Evolutionary conservation across 2,888 invertebrate genomes (phyloP).

Genomic region (Philereme transversata): DNA sequence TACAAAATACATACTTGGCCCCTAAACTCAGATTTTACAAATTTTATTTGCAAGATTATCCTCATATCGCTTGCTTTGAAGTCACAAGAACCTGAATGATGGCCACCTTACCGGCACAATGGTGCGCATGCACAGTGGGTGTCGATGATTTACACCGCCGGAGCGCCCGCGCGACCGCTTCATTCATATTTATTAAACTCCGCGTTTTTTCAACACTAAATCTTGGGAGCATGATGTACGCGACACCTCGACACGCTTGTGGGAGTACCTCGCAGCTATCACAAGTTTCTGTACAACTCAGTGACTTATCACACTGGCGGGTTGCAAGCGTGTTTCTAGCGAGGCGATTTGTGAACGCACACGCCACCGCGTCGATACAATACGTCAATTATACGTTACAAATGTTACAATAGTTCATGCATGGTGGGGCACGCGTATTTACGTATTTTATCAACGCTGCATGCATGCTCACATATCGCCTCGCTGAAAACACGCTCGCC

Average conservation of each 20-base stretch:
- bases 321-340: too few relatives aligned
- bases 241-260: conserved; percentile 53
- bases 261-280: conserved; percentile 24
- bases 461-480: too few relatives aligned
- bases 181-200: conserved; percentile 77
- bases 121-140: conserved; percentile 73
- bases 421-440: too few relatives aligned
- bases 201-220: conserved; percentile 71
- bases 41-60: conserved; percentile 9
- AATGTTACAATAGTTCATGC: too few relatives aligned
- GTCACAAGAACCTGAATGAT: conserved; percentile 32
- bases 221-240: conserved; percentile 61
- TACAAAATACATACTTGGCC: too few relatives aligned
- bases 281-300: conserved; percentile 9
- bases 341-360: too few relatives aligned
- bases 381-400: too few relatives aligned
- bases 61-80: conserved; percentile 21
- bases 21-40: too few relatives aligned
- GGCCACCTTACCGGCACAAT: conserved; percentile 42
- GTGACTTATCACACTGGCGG: too few relatives aligned
- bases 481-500: too few relatives aligned
- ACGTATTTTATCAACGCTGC: too few relatives aligned
- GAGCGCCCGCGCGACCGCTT: conserved; percentile 56
- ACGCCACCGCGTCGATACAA: too few relatives aligned
- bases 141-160: conserved; percentile 70